Conservation (phyloP, 2,888 invertebrate species). For the Pyrochroa serraticornis region DNA sequence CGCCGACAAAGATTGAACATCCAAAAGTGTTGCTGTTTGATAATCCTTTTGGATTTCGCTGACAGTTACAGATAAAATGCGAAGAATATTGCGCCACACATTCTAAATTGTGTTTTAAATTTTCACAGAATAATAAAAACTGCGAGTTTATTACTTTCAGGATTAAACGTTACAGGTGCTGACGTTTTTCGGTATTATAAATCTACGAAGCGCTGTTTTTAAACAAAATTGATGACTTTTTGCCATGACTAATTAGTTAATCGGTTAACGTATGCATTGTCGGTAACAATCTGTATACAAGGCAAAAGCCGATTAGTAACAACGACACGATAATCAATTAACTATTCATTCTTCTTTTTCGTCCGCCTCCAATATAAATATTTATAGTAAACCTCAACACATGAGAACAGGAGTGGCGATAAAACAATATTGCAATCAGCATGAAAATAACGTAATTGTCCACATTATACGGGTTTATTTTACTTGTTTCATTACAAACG, state of each 20-base stretch:
- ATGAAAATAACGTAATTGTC: too few species aligned
- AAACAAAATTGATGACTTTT: not conserved
- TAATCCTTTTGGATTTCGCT: constrained; percentile 5
- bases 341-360: not conserved
- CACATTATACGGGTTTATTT: not conserved
- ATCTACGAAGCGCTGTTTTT: not conserved
- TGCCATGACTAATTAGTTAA: constrained; percentile 1
- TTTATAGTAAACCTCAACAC: too few species aligned
- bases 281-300: constrained; percentile 1
- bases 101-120: not conserved
- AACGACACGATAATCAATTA: not conserved
- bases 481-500: not conserved
- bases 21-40: constrained; percentile 9
- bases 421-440: too few species aligned
- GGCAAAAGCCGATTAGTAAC: constrained; percentile 1
- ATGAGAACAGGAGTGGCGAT: too few species aligned
- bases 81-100: constrained; percentile 5
- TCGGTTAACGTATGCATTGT: not conserved
- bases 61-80: constrained; percentile 10
- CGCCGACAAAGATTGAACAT: constrained; percentile 4
- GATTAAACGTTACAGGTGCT: too few species aligned
- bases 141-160: too few species aligned
- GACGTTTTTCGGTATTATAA: too few species aligned
- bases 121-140: too few species aligned
- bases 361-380: too few species aligned